These are phyloP conservation scores for Epizoanthus fatuus DNA, from an alignment of 92 coral and sea anemone genomes.

Conservation along the genomic window DNA sequence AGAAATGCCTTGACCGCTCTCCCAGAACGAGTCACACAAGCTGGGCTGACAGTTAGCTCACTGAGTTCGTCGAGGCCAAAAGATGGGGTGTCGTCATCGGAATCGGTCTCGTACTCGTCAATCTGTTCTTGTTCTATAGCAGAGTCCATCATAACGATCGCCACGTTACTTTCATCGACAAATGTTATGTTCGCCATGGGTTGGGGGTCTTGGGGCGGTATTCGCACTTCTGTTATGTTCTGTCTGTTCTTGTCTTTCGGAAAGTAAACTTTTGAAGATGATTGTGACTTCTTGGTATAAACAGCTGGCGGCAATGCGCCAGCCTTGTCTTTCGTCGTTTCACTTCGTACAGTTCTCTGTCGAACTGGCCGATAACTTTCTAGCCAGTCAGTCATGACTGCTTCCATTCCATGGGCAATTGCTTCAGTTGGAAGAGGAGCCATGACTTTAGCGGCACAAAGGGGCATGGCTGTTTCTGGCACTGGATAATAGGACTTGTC, in stretches of 20 bases:
- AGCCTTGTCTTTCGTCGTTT: slow-evolving; percentile 46
- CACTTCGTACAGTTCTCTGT: slow-evolving; percentile 49
- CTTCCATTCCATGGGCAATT: slow-evolving; percentile 30
- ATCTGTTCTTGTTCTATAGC: slow-evolving; percentile 14
- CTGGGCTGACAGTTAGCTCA: slow-evolving; percentile 17
- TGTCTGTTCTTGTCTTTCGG: slow-evolving; percentile 1
- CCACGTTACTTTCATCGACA: slow-evolving; percentile 5
- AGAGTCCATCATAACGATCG: not conserved
- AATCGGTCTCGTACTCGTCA: slow-evolving; percentile 33
- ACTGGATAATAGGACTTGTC: slow-evolving; percentile 35
- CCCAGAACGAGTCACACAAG: slow-evolving; percentile 45
- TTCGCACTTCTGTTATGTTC: slow-evolving; percentile 12
- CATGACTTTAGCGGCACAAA: slow-evolving; percentile 32
- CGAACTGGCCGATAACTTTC: slow-evolving; percentile 42
- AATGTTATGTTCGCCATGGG: slow-evolving; percentile 7
- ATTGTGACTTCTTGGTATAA: not conserved
- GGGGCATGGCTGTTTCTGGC: slow-evolving; percentile 42
- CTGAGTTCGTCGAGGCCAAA: not conserved
- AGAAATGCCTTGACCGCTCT: slow-evolving; percentile 38
- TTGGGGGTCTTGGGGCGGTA: slow-evolving; percentile 10
- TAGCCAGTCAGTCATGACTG: slow-evolving; percentile 27
- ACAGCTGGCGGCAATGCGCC: slow-evolving; percentile 46
- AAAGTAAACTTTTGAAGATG: slow-evolving; percentile 16
- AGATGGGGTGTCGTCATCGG: slow-evolving; percentile 13
- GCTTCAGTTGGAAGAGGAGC: slow-evolving; percentile 26